Evolutionary conservation across 2,888 invertebrate species (phyloP).

Genomic region (Endotricha flammealis): DNA sequence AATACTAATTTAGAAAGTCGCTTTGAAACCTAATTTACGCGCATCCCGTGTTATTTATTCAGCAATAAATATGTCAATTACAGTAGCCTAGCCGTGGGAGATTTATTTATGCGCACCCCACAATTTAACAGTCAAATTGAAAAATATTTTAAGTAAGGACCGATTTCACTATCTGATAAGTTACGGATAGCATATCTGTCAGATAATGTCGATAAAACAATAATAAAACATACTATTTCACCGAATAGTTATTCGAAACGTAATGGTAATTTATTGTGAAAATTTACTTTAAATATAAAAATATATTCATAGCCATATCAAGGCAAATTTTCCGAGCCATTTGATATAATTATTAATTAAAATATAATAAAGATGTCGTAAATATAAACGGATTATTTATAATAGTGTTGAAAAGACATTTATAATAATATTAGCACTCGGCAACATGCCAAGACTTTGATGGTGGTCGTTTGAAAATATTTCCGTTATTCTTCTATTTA

Average conservation of each 20-base stretch:
- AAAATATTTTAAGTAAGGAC: too few species aligned
- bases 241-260: too few species aligned
- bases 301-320: slow-evolving; percentile 15
- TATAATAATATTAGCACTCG: too few species aligned
- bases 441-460: too few species aligned
- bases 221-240: too few species aligned
- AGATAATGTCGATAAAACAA: too few species aligned
- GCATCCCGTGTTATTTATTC: slow-evolving; percentile 34
- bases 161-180: too few species aligned
- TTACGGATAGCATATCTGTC: too few species aligned
- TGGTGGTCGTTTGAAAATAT: too few species aligned
- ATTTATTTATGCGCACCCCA: slow-evolving; percentile 20
- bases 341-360: slow-evolving; percentile 1
- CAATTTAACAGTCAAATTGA: slow-evolving; percentile 15
- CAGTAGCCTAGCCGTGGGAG: slow-evolving; percentile 21
- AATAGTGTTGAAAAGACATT: too few species aligned
- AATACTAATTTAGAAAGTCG: slow-evolving; percentile 26
- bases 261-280: too few species aligned
- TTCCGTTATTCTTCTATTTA: too few species aligned
- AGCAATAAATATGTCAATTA: slow-evolving; percentile 45
- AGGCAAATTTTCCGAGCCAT: slow-evolving; percentile 3
- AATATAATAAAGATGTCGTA: neutral
- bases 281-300: slow-evolving; percentile 17
- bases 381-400: neutral
- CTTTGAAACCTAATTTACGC: slow-evolving; percentile 32